phyloP scores from a whole-genome alignment of 2,888 invertebrate genomes.

The Drosophila fungiperda region DNA sequence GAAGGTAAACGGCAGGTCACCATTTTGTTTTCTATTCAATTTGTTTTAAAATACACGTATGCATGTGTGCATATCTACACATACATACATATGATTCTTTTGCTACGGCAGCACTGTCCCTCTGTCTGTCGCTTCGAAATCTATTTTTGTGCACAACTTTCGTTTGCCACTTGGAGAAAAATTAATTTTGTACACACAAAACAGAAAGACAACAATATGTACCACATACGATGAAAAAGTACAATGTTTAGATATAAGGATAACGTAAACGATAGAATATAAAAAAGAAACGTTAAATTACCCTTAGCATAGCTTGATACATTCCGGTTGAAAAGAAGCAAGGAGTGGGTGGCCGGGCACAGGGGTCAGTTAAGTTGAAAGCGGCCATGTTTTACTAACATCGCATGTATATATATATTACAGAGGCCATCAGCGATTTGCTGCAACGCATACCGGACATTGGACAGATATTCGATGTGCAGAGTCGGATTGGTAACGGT shows the following conservation, averaged over 20 bases:
- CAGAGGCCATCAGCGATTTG: slow-evolving; percentile 83
- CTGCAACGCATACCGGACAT: slow-evolving; percentile 87
- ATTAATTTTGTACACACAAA: slow-evolving; percentile 2
- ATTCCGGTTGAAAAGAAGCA: not conserved
- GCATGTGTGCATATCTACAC: slow-evolving; percentile 1
- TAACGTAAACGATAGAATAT: not conserved
- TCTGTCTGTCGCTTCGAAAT: slow-evolving; percentile 29
- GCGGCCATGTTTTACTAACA: slow-evolving; percentile 14
- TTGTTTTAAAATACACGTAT: slow-evolving; percentile 9
- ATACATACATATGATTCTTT: not conserved
- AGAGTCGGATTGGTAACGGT: slow-evolving; percentile 92
- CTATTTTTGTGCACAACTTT: slow-evolving; percentile 57
- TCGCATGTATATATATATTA: not conserved
- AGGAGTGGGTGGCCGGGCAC: not conserved
- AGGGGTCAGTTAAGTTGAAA: not conserved
- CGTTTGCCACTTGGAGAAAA: slow-evolving; percentile 17
- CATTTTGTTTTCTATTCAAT: slow-evolving; percentile 34
- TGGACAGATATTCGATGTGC: slow-evolving; percentile 88
- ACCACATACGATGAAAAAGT: not conserved
- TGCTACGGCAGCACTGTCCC: slow-evolving; percentile 4
- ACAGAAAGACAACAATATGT: not conserved
- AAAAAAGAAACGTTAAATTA: not conserved
- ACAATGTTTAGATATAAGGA: not conserved
- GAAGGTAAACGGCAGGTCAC: slow-evolving; percentile 73
- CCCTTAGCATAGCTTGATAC: not conserved